A percentile compares a stretch with the other conserved stretches of the same genome.
Evolutionary conservation across 2,888 invertebrate genomes (phyloP).

Genomic region (Drosophila quinaria): DNA sequence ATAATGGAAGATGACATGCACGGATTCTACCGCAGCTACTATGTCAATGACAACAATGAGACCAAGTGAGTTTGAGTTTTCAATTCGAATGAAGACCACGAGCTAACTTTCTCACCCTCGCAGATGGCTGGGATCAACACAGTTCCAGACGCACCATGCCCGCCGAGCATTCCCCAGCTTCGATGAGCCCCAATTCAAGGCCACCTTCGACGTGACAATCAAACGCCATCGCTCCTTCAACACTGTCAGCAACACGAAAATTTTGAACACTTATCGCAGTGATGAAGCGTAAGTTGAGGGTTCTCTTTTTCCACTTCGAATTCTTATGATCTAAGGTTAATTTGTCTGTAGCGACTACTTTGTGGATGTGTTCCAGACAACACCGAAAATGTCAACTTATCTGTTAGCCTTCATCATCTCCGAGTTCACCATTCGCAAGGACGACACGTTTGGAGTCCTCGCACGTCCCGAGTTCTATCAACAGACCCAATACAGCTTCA

Average conservation of each 20-base stretch:
- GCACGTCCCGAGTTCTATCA: conserved; percentile 89
- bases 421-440: conserved; percentile 85
- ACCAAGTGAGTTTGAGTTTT: conserved; percentile 71
- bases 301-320: background rate
- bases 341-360: conserved; percentile 55
- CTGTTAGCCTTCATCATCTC: conserved; percentile 92
- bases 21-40: conserved; percentile 86
- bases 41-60: conserved; percentile 83
- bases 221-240: conserved; percentile 80
- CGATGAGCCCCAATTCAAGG: conserved; percentile 91
- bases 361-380: conserved; percentile 82
- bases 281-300: conserved; percentile 64
- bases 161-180: conserved; percentile 92
- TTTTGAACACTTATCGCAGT: conserved; percentile 23
- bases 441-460: conserved; percentile 87
- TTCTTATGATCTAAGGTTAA: background rate
- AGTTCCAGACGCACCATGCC: conserved; percentile 90
- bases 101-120: conserved; percentile 20
- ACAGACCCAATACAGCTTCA: conserved; percentile 89
- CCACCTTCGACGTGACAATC: conserved; percentile 87
- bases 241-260: conserved; percentile 75
- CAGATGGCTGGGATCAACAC: conserved; percentile 89
- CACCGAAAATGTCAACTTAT: conserved; percentile 91
- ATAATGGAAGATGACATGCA: conserved; percentile 87
- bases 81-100: background rate